A percentile compares a stretch with the other conserved stretches of the same genome.
Evolutionary conservation across 2,113 vertebrate species (phyloP).

Genomic region (Tychaedon coryphoeus): DNA sequence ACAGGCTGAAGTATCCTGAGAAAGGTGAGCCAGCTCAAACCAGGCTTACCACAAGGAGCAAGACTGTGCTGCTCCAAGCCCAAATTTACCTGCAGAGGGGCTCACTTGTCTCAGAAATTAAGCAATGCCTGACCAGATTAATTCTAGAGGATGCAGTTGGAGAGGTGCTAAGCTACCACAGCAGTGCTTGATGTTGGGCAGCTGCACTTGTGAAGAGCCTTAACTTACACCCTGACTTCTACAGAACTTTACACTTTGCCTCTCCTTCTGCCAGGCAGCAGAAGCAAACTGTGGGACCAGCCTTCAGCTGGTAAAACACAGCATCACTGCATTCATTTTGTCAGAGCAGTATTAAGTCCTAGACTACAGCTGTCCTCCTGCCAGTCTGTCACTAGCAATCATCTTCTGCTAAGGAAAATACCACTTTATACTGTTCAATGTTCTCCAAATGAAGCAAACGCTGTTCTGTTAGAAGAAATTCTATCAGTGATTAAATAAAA

Average conservation of each 20-base stretch:
- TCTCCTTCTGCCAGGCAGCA: neutral
- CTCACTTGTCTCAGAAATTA: neutral
- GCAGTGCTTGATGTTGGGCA: neutral
- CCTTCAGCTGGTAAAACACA: neutral
- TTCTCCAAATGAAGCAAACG: neutral
- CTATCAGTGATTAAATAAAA: neutral
- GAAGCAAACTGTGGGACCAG: neutral
- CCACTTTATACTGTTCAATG: neutral
- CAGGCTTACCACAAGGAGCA: neutral
- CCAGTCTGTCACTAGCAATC: neutral
- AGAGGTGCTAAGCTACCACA: neutral
- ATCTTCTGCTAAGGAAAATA: neutral
- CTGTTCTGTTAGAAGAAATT: neutral
- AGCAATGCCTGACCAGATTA: neutral
- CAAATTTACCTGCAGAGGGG: neutral
- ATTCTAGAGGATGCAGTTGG: neutral
- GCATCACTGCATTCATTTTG: neutral
- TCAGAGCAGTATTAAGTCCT: neutral
- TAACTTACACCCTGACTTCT: neutral
- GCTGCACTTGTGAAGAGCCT: neutral
- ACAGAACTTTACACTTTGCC: neutral
- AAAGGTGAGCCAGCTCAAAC: neutral
- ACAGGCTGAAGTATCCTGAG: neutral
- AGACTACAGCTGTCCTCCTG: neutral
- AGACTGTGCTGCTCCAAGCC: neutral